Percentiles rank a stretch among this genome's conserved stretches.
These are phyloP conservation scores for Chymomyza procnemis DNA, from an alignment of 2,888 invertebrate genomes.

Conservation along the genomic window DNA sequence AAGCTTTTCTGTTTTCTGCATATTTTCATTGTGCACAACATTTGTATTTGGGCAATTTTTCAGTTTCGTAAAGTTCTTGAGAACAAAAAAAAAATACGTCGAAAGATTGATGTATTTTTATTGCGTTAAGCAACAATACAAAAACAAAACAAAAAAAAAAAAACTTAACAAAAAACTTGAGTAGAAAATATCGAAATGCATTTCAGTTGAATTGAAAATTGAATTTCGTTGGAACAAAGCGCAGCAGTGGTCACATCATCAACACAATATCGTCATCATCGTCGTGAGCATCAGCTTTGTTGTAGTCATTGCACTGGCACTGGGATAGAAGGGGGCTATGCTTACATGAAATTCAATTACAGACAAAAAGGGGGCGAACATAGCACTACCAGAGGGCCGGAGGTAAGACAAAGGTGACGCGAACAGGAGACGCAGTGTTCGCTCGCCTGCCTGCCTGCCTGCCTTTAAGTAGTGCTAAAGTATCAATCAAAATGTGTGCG, in stretches of 20 bases:
- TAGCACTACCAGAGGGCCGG: neutral
- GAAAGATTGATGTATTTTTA: slow-evolving; percentile 60
- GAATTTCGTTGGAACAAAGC: slow-evolving; percentile 53
- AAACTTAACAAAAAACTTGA: neutral
- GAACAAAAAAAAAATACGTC: neutral
- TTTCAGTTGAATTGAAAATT: slow-evolving; percentile 52
- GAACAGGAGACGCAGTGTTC: slow-evolving; percentile 2
- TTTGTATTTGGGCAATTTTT: neutral
- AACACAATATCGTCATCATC: slow-evolving; percentile 16
- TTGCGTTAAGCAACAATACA: slow-evolving; percentile 22
- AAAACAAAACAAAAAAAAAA: slow-evolving; percentile 9
- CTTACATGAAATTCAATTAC: slow-evolving; percentile 43
- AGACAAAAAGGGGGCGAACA: slow-evolving; percentile 2
- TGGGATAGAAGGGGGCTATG: neutral
- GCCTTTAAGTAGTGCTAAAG: slow-evolving; percentile 67
- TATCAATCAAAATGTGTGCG: slow-evolving; percentile 71
- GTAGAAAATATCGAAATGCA: slow-evolving; percentile 39
- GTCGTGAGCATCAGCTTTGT: slow-evolving; percentile 5
- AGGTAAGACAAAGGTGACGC: slow-evolving; percentile 15
- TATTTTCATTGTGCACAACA: slow-evolving; percentile 9
- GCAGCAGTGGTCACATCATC: slow-evolving; percentile 9
- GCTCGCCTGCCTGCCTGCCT: slow-evolving; percentile 38
- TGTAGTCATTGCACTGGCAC: neutral
- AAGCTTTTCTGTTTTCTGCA: slow-evolving; percentile 32
- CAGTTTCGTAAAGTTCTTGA: neutral